Evolutionary conservation across 2,113 vertebrate genomes (phyloP), one percentile per base, ranked within the genome.

Genomic region (Oxyruncus cristatus): DNA sequence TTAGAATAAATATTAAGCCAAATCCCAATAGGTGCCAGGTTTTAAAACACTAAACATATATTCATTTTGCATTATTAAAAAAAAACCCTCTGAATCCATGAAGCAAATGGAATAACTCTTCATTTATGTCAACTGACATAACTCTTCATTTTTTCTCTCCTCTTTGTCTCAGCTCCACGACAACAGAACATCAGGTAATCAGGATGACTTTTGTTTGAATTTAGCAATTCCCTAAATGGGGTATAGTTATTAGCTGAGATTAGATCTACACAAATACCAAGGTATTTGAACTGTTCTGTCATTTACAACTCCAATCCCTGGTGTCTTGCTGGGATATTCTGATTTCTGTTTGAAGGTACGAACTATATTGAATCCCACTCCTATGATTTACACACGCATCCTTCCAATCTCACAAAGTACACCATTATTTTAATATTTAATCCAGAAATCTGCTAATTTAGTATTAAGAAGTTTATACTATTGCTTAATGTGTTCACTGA

Each of bases 191-290:
- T 61, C 84, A 87, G 58, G 59, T 96, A 86, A 89, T 75, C 70
- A 70, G 66, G 35, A 71, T 47, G 66, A 85, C 68, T 94, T 95
- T 66, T 68, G 74, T 89, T 85, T 95, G 77, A 89, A 71, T 83
- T 85, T 35, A 90, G 58, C 75, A 93, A 58, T 75, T 88, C 78
- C 46, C 88, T 91, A 80, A 88, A 90, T 30, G 23, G 37, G 18
- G 41, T 44, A 37, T 10, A 49, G 71, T 76, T 96, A 93, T 68
- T 94, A 91, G 62, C 59, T 71, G 35, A 83, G 63, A 85, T 92
- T 82, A 89, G 35, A 93, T 55, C 62, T 85, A 58, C 67, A 73
- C 85, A 94, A 91, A 90, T 71, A 95, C 24, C 27, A 56, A 72
- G 33, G 41, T 83, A 41, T 92, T 89, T 85, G 88, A 71, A 88